Evolutionary conservation across 2,113 vertebrate species (phyloP), one percentile per base, ranked within the genome.

Genomic region (Cottus gobio): DNA sequence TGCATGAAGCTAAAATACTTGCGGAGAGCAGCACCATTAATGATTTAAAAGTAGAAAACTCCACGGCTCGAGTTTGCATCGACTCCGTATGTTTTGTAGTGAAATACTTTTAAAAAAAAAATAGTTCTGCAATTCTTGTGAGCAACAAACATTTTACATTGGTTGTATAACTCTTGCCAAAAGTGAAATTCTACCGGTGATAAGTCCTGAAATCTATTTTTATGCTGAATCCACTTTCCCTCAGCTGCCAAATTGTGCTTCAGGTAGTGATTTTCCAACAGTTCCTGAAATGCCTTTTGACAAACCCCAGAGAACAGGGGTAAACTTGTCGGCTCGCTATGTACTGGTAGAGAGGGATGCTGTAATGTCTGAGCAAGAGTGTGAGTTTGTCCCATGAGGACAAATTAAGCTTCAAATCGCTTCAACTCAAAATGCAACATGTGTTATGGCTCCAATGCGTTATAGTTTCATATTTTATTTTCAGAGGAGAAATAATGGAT

Each of bases 261-360:
- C 30, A 37, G 60, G 30, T 24, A 36, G 39, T 34, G 34, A 80
- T 77, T 76, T 84, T 54, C 58, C 39, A 26, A 24, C 16, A 34
- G 65, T 71, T 85, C 48, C 48, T 64, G 11, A 57, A 67, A 76
- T 48, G 52, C 22, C 48, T 31, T 72, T 20, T 44, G 50, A 80
- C 54, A 42, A 80, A 67, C 31, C 31, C 31, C 1, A 11, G 52
- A 71, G 58, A 58, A n/a, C 34, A 30, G 37, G n/a, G 24, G 7
- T 64, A 31, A 36, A 65, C 68, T 61, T 20, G 31, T 52, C 7
- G 54, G 8, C n/a, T 60, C 24, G 20, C n/a, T 18, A 0, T 46
- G 16, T n/a, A 22, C 13, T 4, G 15, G 15, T 30, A 20, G 31
- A 46, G 28, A 74, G 8, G 10, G 24, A 48, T 61, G 36, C 31